Evolutionary conservation across 2,888 invertebrate species (phyloP).

Genomic region (Bibio marci): DNA sequence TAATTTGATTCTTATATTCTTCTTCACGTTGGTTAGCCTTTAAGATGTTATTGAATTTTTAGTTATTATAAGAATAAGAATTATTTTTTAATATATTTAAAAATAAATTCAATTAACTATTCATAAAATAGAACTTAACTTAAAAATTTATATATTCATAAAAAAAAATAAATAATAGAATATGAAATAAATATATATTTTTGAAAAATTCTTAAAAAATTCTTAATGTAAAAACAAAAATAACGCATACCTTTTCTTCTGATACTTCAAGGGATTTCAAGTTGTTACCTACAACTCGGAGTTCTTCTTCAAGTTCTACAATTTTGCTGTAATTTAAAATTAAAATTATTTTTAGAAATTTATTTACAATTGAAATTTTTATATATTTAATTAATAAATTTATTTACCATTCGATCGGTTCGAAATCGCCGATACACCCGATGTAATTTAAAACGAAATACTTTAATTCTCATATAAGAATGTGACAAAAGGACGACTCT

Average conservation of each 20-base stretch:
- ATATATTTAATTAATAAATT: neutral
- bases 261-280: conserved; percentile 99
- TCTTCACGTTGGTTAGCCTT: conserved; percentile 99
- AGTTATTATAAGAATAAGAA: neutral
- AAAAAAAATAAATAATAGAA: too few relatives aligned
- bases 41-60: conserved; percentile 14
- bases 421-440: too few relatives aligned
- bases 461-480: too few relatives aligned
- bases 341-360: conserved; percentile 1
- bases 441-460: too few relatives aligned
- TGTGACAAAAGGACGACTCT: too few relatives aligned
- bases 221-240: neutral
- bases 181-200: too few relatives aligned
- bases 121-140: neutral
- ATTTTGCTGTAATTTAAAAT: conserved; percentile 63
- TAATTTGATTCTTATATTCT: conserved; percentile 99
- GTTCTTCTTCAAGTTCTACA: conserved; percentile 99
- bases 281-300: conserved; percentile 99
- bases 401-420: neutral
- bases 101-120: neutral
- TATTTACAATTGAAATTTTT: neutral
- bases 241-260: conserved; percentile 87
- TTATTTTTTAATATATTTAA: neutral
- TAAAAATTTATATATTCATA: neutral
- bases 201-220: neutral